A percentile compares a stretch with the other conserved stretches of the same genome.
These are phyloP conservation scores for Cylas formicarius DNA, from an alignment of 1,140 invertebrate species.

Conservation along the genomic window DNA sequence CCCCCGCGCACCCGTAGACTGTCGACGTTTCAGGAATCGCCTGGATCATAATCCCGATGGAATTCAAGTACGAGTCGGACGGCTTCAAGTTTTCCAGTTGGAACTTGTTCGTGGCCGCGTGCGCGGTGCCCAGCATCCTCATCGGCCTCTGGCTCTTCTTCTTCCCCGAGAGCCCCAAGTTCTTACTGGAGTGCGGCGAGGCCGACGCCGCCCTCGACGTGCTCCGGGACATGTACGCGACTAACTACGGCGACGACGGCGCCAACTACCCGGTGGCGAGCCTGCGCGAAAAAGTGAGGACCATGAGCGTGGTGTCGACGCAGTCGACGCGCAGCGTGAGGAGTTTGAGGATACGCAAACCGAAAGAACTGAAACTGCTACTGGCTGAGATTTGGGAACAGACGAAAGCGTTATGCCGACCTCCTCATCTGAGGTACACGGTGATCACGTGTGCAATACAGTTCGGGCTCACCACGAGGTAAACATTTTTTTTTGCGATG, in stretches of 20 bases:
- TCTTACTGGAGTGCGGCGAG: conserved; percentile 67
- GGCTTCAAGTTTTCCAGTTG: conserved; percentile 62
- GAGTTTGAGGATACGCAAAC: conserved; percentile 55
- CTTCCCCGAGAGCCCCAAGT: conserved; percentile 83
- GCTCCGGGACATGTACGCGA: conserved; percentile 58
- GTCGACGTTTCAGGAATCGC: conserved; percentile 52
- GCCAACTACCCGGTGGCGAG: conserved; percentile 61
- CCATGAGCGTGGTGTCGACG: conserved; percentile 53
- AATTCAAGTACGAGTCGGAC: conserved; percentile 49
- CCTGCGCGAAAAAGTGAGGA: conserved; percentile 58
- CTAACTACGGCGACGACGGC: conserved; percentile 60
- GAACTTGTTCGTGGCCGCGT: conserved; percentile 66
- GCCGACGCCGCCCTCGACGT: conserved; percentile 63
- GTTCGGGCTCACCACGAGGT: conserved; percentile 65
- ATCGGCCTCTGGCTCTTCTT: conserved; percentile 61
- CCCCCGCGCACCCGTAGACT: neutral
- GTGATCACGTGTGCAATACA: conserved; percentile 65
- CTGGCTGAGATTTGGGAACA: conserved; percentile 58
- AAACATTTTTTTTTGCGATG: conserved; percentile 14
- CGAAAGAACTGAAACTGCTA: conserved; percentile 57
- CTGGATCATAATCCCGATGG: conserved; percentile 63
- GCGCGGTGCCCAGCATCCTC: conserved; percentile 55
- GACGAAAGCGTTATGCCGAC: conserved; percentile 59
- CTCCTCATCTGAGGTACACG: conserved; percentile 62
- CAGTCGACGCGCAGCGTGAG: conserved; percentile 50